phyloP scores from a whole-genome alignment of 2,797 vertebrate species.

The Allenopithecus nigroviridis region DNA sequence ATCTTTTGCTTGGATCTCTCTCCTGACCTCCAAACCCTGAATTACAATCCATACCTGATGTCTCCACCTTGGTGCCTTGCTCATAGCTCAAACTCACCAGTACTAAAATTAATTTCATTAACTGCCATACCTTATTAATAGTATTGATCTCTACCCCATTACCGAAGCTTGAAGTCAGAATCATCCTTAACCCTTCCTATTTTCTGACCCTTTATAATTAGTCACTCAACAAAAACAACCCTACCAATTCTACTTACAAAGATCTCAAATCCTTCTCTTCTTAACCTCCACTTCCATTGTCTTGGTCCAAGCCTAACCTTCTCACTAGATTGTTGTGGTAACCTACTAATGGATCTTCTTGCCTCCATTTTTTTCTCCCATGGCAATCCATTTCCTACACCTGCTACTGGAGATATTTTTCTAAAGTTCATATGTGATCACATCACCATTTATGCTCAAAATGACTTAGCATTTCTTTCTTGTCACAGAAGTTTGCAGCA shows the following conservation, averaged over 20 bases:
- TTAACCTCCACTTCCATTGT: background rate
- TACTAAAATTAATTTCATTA: background rate
- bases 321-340: background rate
- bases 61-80: background rate
- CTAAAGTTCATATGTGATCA: background rate
- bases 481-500: background rate
- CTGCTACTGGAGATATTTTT: background rate
- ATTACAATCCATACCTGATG: background rate
- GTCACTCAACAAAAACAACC: background rate
- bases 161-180: background rate
- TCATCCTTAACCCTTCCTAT: background rate
- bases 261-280: background rate
- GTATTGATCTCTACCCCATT: background rate
- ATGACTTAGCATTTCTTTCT: conserved; percentile 1
- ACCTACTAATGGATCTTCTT: background rate
- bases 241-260: background rate
- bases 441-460: background rate
- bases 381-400: background rate
- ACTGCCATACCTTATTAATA: background rate
- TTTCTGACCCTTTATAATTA: background rate
- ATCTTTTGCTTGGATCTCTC: background rate
- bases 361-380: background rate
- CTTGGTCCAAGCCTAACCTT: background rate
- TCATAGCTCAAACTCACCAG: background rate
- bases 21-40: background rate